These are phyloP conservation scores for Lathronympha strigana DNA, from an alignment of 2,888 invertebrate genomes.

Conservation along the genomic window DNA sequence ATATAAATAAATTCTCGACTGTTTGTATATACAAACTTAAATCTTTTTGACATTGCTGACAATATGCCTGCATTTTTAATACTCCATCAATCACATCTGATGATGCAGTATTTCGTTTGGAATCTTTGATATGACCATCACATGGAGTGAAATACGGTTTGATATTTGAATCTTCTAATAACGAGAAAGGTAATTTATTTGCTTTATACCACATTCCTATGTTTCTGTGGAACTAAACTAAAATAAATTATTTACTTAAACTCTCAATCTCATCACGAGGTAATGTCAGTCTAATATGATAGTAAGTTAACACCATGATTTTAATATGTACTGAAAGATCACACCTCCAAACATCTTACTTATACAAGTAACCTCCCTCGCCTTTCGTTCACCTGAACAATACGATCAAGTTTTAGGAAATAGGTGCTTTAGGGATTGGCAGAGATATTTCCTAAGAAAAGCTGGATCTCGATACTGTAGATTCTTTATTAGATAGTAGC, in stretches of 20 bases:
- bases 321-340: not conserved
- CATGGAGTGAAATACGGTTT: not conserved
- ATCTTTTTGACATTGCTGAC: not conserved
- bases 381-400: not conserved
- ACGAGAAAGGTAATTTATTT: not conserved
- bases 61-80: not conserved
- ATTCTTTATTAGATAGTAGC: too few relatives aligned
- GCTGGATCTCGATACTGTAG: too few relatives aligned
- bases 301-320: slow-evolving; percentile 5
- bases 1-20: too few relatives aligned
- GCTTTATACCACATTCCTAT: slow-evolving; percentile 5
- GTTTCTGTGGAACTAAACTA: not conserved
- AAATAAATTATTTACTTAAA: not conserved
- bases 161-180: not conserved
- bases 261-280: not conserved
- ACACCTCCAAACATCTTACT: not conserved
- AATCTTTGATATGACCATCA: slow-evolving; percentile 4
- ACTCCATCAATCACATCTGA: slow-evolving; percentile 6
- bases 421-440: not conserved
- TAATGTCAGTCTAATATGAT: not conserved
- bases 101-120: not conserved
- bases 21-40: not conserved
- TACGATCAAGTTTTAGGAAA: not conserved
- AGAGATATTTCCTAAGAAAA: too few relatives aligned
- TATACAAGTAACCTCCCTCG: not conserved